Percentiles rank a stretch among this genome's conserved stretches.
Evolutionary conservation across 2,888 invertebrate genomes (phyloP).

Genomic region (Drosophila monieri): DNA sequence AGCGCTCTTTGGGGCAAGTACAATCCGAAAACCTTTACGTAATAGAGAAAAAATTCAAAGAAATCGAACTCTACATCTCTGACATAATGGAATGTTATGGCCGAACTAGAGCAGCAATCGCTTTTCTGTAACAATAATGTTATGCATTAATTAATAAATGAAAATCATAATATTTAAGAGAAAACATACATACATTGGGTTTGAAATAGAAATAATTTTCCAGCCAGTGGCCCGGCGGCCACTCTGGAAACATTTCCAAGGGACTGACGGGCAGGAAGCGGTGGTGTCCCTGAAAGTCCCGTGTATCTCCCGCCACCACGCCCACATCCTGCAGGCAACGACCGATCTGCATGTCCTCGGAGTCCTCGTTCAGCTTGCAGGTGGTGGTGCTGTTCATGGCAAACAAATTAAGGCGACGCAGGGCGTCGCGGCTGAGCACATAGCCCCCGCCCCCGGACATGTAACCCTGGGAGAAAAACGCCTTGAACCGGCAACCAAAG

Average conservation of each 20-base stretch:
- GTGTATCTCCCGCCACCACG: constrained; percentile 94
- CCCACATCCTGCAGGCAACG: constrained; percentile 91
- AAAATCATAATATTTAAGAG: background rate
- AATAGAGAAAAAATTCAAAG: constrained; percentile 95
- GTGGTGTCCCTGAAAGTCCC: constrained; percentile 93
- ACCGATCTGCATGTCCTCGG: constrained; percentile 85
- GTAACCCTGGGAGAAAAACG: constrained; percentile 87
- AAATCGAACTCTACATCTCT: constrained; percentile 96
- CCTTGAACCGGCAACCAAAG: constrained; percentile 96
- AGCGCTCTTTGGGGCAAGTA: constrained; percentile 19
- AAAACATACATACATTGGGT: constrained; percentile 6
- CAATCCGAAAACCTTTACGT: constrained; percentile 39
- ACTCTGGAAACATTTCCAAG: constrained; percentile 92
- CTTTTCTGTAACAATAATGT: constrained; percentile 52
- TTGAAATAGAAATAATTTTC: constrained; percentile 1
- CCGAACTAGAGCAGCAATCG: constrained; percentile 96
- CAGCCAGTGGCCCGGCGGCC: background rate
- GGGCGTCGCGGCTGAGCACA: constrained; percentile 93
- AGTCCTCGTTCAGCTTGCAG: constrained; percentile 84
- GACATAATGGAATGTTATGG: constrained; percentile 98
- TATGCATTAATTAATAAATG: background rate
- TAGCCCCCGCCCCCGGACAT: constrained; percentile 98
- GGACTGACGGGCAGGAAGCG: constrained; percentile 93
- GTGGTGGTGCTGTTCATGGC: constrained; percentile 87
- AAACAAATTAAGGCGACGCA: constrained; percentile 89